Base-by-base conservation (phyloP, 2,797 vertebrate species). In the Lophotriccus pileatus region DNA sequence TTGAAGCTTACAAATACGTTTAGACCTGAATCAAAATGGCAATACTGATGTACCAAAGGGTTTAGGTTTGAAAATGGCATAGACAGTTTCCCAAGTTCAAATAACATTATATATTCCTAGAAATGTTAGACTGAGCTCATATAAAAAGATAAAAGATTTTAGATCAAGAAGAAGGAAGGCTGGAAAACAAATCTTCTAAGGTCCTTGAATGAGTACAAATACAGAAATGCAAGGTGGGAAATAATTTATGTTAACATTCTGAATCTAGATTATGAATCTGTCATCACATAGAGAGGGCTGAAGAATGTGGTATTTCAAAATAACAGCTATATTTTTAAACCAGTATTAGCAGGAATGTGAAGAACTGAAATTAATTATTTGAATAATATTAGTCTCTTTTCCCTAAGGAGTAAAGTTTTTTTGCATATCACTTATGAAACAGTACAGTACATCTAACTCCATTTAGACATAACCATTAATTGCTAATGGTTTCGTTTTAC, bases 401-500 rank as follows among this genome's bases (percentile, higher is more conserved):
- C 88, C 49, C 67, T 46, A 37, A 34, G 75, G 88, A 94, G 6
- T 67, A 63, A 96, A 70, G 41, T 5, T 84, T 95, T 89, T 93
- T 93, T 87, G 18, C 49, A 22, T 90, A 87, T 87, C 43, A 75
- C 56, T 96, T 96, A 62, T 74, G 84, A 91, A 93, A 86, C 69
- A 74, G 32, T 85, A 49, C 25, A 69, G 64, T 88, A 90, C 30
- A 56, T 91, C 55, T 87, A 84, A 83, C 55, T 77, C 73, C 89
- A 74, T 94, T 96, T 95, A 97, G 59, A 96, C 64, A 89, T 93
- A 91, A 91, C 28, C 78, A 89, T 94, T 95, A 94, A 96, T 96
- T 95, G 89, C 75, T 97, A 97, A 96, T 89, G 74, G 67, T 89
- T 97, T 95, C 56, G 56, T 93, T 96, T 96, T 93, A 93, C 55